phyloP scores from a whole-genome alignment of 2,888 invertebrate genomes.

The Drosophila prolongata region DNA sequence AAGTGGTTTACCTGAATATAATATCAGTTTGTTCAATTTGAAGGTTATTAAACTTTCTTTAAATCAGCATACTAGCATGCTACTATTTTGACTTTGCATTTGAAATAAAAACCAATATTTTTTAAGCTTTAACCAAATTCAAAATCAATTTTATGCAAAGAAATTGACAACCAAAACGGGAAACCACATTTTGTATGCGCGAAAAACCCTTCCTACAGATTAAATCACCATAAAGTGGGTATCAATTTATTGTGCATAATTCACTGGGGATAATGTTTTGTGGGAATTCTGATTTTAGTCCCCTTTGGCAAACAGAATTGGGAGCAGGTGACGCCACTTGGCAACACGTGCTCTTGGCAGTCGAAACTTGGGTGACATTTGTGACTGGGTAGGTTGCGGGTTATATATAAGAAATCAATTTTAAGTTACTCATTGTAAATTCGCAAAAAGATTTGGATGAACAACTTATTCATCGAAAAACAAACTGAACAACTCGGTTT shows the following conservation, averaged over 20 bases:
- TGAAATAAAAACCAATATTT: background rate
- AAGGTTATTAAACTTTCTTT: too few relatives aligned
- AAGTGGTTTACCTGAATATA: too few relatives aligned
- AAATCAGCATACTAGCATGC: too few relatives aligned
- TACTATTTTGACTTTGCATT: too few relatives aligned
- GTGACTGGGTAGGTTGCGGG: background rate
- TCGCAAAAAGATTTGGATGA: too few relatives aligned
- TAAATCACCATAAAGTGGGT: background rate
- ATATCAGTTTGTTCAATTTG: too few relatives aligned
- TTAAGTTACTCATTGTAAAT: too few relatives aligned
- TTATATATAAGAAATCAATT: too few relatives aligned
- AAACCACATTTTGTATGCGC: background rate
- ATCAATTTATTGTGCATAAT: conserved; percentile 33
- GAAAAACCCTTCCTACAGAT: conserved; percentile 6
- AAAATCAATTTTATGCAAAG: conserved; percentile 33
- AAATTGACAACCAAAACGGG: background rate
- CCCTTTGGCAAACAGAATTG: background rate
- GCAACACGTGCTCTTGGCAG: conserved; percentile 43
- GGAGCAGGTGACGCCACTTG: conserved; percentile 21
- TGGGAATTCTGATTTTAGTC: background rate
- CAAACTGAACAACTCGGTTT: background rate
- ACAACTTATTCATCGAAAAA: too few relatives aligned
- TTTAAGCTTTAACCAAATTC: background rate
- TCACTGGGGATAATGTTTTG: background rate
- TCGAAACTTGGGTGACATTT: background rate